Conservation (phyloP, 2,797 vertebrate species). For the Tarsius wallacei region DNA sequence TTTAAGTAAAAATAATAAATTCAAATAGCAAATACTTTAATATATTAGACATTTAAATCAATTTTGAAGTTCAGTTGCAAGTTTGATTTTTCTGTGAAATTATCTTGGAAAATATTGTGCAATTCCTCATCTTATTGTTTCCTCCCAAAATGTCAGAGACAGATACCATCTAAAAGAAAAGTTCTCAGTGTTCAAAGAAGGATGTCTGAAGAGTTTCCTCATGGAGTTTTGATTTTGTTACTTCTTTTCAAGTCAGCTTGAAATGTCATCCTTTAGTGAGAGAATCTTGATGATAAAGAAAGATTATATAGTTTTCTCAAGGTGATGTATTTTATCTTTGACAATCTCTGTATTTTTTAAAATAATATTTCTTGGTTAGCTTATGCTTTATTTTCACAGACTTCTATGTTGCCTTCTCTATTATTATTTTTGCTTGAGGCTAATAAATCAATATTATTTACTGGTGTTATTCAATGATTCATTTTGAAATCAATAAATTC, state of each 20-base stretch:
- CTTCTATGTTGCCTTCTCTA: neutral
- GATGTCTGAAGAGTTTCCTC: conserved; percentile 52
- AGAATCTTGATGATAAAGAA: conserved; percentile 29
- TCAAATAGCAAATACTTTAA: neutral
- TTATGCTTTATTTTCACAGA: neutral
- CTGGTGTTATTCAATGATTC: neutral
- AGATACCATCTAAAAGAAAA: conserved; percentile 26
- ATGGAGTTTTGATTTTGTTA: conserved; percentile 65
- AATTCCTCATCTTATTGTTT: conserved; percentile 40
- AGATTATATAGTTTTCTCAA: neutral
- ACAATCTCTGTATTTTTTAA: neutral
- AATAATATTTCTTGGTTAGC: neutral
- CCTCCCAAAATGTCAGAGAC: conserved; percentile 53
- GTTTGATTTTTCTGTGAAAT: conserved; percentile 47
- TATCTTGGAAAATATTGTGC: conserved; percentile 36
- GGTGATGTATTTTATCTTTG: conserved; percentile 12
- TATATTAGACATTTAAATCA: neutral
- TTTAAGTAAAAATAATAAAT: conserved; percentile 40
- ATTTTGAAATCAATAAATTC: conserved; percentile 27
- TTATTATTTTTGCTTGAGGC: neutral
- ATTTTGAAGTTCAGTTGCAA: neutral
- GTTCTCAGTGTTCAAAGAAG: conserved; percentile 25
- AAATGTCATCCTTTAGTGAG: conserved; percentile 19
- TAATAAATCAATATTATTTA: conserved; percentile 30
- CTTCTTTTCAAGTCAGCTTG: conserved; percentile 41